Evolutionary conservation across 2,797 vertebrate genomes (phyloP), one percentile per base, ranked within the genome.

Genomic region (Brachymystax lenok): DNA sequence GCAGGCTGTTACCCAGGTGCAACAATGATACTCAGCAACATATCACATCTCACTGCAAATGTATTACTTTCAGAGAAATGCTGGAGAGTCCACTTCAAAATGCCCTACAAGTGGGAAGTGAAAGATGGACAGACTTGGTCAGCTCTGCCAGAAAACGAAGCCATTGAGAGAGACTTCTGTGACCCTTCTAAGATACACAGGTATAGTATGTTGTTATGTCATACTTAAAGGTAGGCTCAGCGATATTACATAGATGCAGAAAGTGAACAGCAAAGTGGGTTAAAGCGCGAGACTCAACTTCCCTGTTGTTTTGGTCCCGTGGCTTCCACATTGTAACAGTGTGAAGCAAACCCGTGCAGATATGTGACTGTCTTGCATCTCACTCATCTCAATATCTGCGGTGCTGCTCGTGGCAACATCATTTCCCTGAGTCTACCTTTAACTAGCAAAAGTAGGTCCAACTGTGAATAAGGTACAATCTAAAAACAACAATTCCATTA

Each of bases 71-170:
- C 73, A 89, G 86, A 77, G 33, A 69, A 64, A 21, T 89, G 86
- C 71, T 59, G 51, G 59, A 73, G 77, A 71, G 78, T 77, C 17
- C 86, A 89, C 78, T 87, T 33, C 71, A 72, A 67, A 12, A 74
- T 88, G 82, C 86, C 88, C 2, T 89, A 88, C 73, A 84, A 83
- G 70, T 88, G 88, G 88, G 80, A 89, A 69, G 51, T 85, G 21
- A 81, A 83, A 56, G 24, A 56, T 24, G 66, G 75, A 5, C 5
- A 30, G 0, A 40, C 24, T 1, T 89, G 88, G 86, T 77, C 50
- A 0, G 66, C 74, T 3, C 69, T 89, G 46, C 75, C 80, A 40
- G 52, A 83, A 21, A 87, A 78, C 46, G 77, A 87, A 71, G 21
- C 7, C 5, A 84, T 87, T 19, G 88, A 89, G 76, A 75, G 27